These are phyloP conservation scores for Xyrauchen texanus DNA, from an alignment of 2,113 vertebrate species.

Conservation along the genomic window DNA sequence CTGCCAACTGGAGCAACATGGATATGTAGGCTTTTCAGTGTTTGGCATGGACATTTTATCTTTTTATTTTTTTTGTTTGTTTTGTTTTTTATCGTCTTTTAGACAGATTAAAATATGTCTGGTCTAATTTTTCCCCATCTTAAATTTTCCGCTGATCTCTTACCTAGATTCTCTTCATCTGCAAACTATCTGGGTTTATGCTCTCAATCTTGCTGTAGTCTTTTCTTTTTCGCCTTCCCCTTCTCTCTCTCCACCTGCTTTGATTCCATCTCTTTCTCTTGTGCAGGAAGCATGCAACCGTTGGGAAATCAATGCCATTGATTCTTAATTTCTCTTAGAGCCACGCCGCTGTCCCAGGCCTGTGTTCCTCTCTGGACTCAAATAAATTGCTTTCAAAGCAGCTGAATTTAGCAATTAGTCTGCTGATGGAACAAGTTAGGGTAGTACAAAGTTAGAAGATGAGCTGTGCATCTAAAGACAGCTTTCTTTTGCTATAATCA, in stretches of 20 bases:
- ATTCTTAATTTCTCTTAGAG: conserved; percentile 65
- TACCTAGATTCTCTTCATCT: not conserved
- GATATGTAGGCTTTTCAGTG: too few species aligned
- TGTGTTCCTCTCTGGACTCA: conserved; percentile 57
- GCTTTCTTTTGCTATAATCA: not conserved
- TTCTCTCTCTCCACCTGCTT: not conserved
- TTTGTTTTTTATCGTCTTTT: too few species aligned
- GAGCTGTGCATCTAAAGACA: not conserved
- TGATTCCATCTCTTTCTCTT: conserved; percentile 25
- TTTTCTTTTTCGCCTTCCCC: conserved; percentile 29
- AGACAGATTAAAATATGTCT: too few species aligned
- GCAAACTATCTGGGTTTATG: not conserved
- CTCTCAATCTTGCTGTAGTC: not conserved
- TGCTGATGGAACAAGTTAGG: conserved; percentile 47
- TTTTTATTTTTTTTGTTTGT: too few species aligned
- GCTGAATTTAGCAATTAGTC: conserved; percentile 57
- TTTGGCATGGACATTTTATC: too few species aligned
- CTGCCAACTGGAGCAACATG: too few species aligned
- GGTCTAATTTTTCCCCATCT: too few species aligned
- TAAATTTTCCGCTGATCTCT: not conserved
- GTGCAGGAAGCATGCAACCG: conserved; percentile 24
- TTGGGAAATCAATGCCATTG: conserved; percentile 68
- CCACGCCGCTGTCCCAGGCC: conserved; percentile 49
- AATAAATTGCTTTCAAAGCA: conserved; percentile 60
- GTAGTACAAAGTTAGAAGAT: conserved; percentile 44